Evolutionary conservation across 2,113 vertebrate genomes (phyloP).

Genomic region (Solea solea): DNA sequence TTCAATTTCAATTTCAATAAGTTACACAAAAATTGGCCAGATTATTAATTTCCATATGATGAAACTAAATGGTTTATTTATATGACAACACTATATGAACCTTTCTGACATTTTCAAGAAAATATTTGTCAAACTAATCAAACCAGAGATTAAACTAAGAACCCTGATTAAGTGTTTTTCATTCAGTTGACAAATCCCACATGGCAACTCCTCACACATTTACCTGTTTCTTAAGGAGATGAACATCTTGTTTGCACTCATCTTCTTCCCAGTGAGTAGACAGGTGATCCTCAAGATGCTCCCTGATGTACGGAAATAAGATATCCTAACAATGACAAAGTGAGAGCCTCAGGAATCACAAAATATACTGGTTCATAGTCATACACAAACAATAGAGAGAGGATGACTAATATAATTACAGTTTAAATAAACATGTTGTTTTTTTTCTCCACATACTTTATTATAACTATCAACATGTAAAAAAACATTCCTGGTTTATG

Average conservation of each 20-base stretch:
- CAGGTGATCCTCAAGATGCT: slow-evolving; percentile 91
- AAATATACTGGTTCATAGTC: not conserved
- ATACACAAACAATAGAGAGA: too few relatives aligned
- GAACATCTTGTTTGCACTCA: slow-evolving; percentile 92
- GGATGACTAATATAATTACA: too few relatives aligned
- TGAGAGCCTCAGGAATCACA: not conserved
- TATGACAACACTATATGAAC: too few relatives aligned
- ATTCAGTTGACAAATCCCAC: not conserved
- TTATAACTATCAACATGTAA: not conserved
- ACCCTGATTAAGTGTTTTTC: not conserved
- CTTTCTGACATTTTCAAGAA: too few relatives aligned
- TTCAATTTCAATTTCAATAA: too few relatives aligned
- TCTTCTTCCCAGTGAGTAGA: slow-evolving; percentile 93
- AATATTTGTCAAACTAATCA: not conserved
- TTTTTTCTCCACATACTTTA: not conserved
- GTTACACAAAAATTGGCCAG: too few relatives aligned
- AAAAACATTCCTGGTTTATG: too few relatives aligned
- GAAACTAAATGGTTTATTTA: too few relatives aligned
- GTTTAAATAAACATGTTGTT: not conserved
- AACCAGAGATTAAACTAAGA: not conserved
- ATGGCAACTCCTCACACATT: fast-evolving
- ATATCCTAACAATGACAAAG: slow-evolving; percentile 83
- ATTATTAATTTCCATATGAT: too few relatives aligned
- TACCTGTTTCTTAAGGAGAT: slow-evolving; percentile 95
- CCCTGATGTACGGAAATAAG: slow-evolving; percentile 92